Conservation (phyloP, 1,140 invertebrate species). For the Drosophila varians region DNA sequence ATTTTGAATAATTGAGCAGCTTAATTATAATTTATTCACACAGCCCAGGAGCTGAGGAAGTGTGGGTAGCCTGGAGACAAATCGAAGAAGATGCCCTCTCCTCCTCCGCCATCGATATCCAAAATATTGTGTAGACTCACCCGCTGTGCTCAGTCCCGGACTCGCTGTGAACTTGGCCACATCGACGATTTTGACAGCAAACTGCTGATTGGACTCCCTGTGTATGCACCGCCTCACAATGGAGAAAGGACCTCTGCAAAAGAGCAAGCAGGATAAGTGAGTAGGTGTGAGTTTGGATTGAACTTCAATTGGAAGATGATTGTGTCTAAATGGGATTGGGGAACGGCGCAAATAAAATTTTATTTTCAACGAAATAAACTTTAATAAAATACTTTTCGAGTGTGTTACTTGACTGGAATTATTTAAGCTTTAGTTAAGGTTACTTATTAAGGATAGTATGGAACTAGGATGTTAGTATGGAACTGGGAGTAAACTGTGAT, state of each 20-base stretch:
- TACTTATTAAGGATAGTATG: no score
- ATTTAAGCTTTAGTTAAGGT: background rate
- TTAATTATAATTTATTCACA: conserved; percentile 83
- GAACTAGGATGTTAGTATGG: no score
- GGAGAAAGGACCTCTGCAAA: conserved; percentile 98
- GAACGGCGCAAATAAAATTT: conserved; percentile 29
- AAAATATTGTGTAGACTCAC: conserved; percentile 85
- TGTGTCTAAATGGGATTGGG: conserved; percentile 20
- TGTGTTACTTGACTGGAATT: background rate
- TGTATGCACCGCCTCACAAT: conserved; percentile 98
- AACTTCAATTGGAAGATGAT: conserved; percentile 44
- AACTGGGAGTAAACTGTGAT: conserved; percentile 19
- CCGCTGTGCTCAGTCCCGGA: conserved; percentile 97
- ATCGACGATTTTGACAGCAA: conserved; percentile 99
- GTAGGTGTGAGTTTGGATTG: conserved; percentile 18
- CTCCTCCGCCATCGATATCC: conserved; percentile 2
- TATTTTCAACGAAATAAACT: conserved; percentile 6
- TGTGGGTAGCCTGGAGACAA: background rate
- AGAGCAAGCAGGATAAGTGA: conserved; percentile 46
- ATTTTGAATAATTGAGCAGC: conserved; percentile 78
- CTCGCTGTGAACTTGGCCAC: conserved; percentile 98
- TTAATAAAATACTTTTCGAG: no score
- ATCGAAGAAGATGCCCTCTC: conserved; percentile 30
- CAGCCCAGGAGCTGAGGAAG: conserved; percentile 12
- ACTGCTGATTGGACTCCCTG: conserved; percentile 96